A percentile compares a stretch with the other conserved stretches of the same genome.
Evolutionary conservation across 2,888 invertebrate species (phyloP).

Genomic region (Leucophenga montana): DNA sequence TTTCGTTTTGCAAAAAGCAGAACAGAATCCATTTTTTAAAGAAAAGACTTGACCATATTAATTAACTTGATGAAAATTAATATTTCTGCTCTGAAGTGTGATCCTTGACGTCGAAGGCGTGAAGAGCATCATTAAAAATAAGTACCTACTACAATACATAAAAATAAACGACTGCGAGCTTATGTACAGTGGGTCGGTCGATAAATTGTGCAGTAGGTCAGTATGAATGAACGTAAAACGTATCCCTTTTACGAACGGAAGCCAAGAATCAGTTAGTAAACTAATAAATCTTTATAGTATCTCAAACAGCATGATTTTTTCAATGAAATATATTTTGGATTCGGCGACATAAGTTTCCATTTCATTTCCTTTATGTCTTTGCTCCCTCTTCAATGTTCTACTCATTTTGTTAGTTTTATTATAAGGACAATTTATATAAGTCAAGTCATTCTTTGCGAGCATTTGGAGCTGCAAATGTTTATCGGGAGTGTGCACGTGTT

Average conservation of each 20-base stretch:
- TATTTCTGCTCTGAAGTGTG: slow-evolving; percentile 48
- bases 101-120: background rate
- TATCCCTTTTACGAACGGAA: background rate
- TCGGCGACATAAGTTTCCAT: slow-evolving; percentile 41
- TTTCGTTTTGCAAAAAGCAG: slow-evolving; percentile 27
- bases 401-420: slow-evolving; percentile 13
- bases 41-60: slow-evolving; percentile 57
- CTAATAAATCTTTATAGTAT: slow-evolving; percentile 56
- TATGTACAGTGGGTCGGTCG: slow-evolving; percentile 30
- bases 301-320: slow-evolving; percentile 45
- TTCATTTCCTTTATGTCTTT: slow-evolving; percentile 21
- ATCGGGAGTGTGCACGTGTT: slow-evolving; percentile 1
- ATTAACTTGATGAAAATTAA: slow-evolving; percentile 65
- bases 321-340: slow-evolving; percentile 60
- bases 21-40: background rate
- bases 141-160: background rate
- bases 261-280: slow-evolving; percentile 8
- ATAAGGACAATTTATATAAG: slow-evolving; percentile 60
- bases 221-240: slow-evolving; percentile 37
- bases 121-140: slow-evolving; percentile 10
- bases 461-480: slow-evolving; percentile 3
- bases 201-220: slow-evolving; percentile 35
- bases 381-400: background rate
- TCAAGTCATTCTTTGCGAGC: slow-evolving; percentile 33
- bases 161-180: too few relatives aligned